These are phyloP conservation scores for Cariama cristata DNA, from an alignment of 2,113 vertebrate genomes.

Conservation along the genomic window DNA sequence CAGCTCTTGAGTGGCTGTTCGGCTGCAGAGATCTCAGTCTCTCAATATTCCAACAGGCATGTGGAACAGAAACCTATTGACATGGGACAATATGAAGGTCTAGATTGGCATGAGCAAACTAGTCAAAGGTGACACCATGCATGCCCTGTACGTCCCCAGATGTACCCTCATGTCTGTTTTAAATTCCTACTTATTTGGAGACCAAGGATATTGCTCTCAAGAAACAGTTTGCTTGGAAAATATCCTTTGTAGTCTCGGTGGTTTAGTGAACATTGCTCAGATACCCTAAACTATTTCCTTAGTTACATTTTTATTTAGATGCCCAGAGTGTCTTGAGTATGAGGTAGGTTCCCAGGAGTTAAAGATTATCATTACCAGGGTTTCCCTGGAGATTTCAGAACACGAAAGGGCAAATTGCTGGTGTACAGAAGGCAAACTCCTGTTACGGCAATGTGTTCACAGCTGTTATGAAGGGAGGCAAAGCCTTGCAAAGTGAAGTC, in stretches of 20 bases:
- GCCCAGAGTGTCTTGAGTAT: not conserved
- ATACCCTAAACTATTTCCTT: not conserved
- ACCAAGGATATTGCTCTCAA: not conserved
- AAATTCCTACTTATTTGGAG: not conserved
- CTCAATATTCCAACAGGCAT: not conserved
- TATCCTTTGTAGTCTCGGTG: not conserved
- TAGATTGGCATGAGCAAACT: not conserved
- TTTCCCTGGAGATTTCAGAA: slow-evolving; percentile 32
- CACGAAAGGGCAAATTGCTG: slow-evolving; percentile 19
- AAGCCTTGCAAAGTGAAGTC: slow-evolving; percentile 7
- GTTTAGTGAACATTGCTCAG: not conserved
- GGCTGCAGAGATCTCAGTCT: not conserved
- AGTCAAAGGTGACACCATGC: not conserved
- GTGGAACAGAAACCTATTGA: not conserved
- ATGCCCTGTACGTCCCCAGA: not conserved
- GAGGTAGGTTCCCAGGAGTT: not conserved
- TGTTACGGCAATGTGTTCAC: slow-evolving; percentile 4
- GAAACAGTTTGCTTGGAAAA: not conserved
- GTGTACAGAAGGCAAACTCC: slow-evolving; percentile 20
- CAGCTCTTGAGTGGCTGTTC: not conserved
- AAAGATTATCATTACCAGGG: not conserved
- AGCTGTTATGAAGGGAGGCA: slow-evolving; percentile 51
- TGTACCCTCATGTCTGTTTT: not conserved
- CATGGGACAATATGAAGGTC: not conserved
- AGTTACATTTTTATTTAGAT: not conserved